A percentile compares a stretch with the other conserved stretches of the same genome.
Evolutionary conservation across 2,888 invertebrate genomes (phyloP).

Genomic region (Cephus pygmeus): DNA sequence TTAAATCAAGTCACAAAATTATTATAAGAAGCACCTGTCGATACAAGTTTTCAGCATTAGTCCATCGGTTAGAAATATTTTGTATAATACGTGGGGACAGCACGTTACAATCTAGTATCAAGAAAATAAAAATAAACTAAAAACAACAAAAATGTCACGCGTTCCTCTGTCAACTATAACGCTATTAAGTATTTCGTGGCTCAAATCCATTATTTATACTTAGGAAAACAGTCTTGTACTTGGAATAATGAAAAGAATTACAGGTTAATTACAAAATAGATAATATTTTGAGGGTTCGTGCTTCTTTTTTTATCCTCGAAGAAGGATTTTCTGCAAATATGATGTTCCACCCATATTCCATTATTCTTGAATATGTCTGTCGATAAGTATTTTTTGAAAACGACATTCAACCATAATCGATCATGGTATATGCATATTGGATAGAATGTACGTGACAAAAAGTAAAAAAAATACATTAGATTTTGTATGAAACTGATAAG

Average conservation of each 20-base stretch:
- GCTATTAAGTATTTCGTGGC: background rate
- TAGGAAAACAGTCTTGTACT: background rate
- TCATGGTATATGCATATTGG: background rate
- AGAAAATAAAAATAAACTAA: background rate
- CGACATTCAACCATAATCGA: background rate
- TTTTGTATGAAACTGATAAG: background rate
- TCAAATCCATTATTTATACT: background rate
- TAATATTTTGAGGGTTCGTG: background rate
- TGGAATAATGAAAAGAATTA: background rate
- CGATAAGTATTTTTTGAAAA: background rate
- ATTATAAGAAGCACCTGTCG: background rate
- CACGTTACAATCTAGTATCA: background rate
- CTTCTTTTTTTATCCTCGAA: conserved; percentile 15
- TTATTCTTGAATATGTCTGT: background rate
- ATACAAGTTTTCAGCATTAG: background rate
- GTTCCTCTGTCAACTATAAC: background rate
- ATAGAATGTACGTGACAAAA: background rate
- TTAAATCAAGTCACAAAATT: background rate
- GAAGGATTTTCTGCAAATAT: conserved; percentile 18
- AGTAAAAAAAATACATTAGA: background rate
- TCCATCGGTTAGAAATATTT: background rate
- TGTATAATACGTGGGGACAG: background rate
- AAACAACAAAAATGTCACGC: too few relatives aligned
- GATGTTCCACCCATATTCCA: background rate
- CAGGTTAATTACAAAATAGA: background rate